These are phyloP conservation scores for Parnassius glacialis DNA, from an alignment of 2,888 invertebrate genomes.

Conservation along the genomic window DNA sequence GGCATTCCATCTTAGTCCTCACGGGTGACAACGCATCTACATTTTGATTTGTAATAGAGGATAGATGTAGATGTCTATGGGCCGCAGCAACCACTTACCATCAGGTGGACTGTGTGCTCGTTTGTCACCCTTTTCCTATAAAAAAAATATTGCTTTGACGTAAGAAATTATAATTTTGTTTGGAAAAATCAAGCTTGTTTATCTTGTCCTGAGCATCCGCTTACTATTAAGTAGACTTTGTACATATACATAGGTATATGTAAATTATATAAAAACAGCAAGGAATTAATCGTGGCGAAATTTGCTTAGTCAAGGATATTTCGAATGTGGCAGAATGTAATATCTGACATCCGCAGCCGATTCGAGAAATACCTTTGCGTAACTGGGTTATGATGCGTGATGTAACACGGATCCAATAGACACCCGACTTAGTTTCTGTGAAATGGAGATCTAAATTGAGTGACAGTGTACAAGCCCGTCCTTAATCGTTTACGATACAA, in stretches of 20 bases:
- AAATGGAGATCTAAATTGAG: background rate
- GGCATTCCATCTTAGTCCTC: too few relatives aligned
- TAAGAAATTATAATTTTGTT: too few relatives aligned
- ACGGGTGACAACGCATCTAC: too few relatives aligned
- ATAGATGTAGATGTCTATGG: too few relatives aligned
- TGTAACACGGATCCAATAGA: constrained; percentile 6
- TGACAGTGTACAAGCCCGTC: background rate
- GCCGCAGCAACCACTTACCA: too few relatives aligned
- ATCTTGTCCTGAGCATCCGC: too few relatives aligned
- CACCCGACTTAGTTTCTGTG: background rate
- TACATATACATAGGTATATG: background rate
- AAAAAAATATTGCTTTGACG: too few relatives aligned
- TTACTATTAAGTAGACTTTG: too few relatives aligned
- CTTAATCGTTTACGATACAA: background rate
- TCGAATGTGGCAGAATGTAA: constrained; percentile 6
- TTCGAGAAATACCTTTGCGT: constrained; percentile 11
- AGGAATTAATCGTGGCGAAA: constrained; percentile 12
- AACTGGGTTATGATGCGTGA: constrained; percentile 9
- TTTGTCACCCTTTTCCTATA: too few relatives aligned
- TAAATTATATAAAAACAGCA: background rate
- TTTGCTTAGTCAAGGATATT: constrained; percentile 1
- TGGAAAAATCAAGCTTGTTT: too few relatives aligned
- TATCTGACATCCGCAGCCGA: constrained; percentile 8
- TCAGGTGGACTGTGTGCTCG: too few relatives aligned
- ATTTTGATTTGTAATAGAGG: too few relatives aligned